These are phyloP conservation scores for Lophotriccus pileatus DNA, from an alignment of 2,797 vertebrate genomes.

Conservation along the genomic window DNA sequence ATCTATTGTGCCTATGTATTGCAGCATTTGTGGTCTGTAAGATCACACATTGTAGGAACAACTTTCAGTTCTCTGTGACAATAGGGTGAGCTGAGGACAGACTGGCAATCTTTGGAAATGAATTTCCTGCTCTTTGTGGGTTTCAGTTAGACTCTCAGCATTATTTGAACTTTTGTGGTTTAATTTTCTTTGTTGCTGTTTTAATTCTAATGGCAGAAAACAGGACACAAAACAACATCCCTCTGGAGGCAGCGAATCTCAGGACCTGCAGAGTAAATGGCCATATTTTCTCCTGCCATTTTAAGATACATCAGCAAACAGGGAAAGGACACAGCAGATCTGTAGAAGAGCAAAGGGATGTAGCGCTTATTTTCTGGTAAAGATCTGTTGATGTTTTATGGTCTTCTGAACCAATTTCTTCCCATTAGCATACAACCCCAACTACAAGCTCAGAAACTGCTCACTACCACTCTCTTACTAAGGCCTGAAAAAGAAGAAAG, in stretches of 20 bases:
- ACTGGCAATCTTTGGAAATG: conserved; percentile 47
- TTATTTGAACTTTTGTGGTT: conserved; percentile 65
- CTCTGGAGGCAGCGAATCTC: conserved; percentile 9
- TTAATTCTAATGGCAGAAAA: conserved; percentile 60
- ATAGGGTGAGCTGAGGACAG: conserved; percentile 65
- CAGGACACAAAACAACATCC: conserved; percentile 35
- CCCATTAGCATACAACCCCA: background rate
- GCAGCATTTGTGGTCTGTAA: conserved; percentile 53
- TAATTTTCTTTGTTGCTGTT: conserved; percentile 62
- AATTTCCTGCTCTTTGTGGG: conserved; percentile 67
- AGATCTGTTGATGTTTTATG: background rate
- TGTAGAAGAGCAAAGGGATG: background rate
- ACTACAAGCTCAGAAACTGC: background rate
- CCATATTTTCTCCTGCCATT: background rate
- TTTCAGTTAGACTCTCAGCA: conserved; percentile 58
- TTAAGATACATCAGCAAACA: background rate
- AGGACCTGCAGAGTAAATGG: background rate
- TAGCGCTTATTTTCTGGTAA: background rate
- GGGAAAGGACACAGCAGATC: background rate
- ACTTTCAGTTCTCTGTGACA: conserved; percentile 63
- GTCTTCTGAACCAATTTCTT: background rate
- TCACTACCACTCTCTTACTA: background rate
- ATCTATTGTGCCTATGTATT: conserved; percentile 28
- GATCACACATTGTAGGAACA: conserved; percentile 49
- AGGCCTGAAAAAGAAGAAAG: background rate